A percentile compares a stretch with the other conserved stretches of the same genome.
Conservation (phyloP, 1,140 invertebrate genomes). For the Habropoda laboriosa region DNA sequence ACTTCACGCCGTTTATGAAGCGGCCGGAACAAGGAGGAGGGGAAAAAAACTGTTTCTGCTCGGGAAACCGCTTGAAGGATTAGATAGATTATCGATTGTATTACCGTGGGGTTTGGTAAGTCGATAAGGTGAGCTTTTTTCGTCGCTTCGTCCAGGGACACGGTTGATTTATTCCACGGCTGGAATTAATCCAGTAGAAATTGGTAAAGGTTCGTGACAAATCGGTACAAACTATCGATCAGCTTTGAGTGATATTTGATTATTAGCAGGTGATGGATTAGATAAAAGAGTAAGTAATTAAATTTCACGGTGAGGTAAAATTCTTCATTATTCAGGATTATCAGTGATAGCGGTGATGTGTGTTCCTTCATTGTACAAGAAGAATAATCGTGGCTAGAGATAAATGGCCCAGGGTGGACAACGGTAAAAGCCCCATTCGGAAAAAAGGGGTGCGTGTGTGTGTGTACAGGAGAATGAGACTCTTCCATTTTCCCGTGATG, state of each 20-base stretch:
- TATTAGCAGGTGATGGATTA: too few species aligned
- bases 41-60: slow-evolving; percentile 76
- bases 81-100: slow-evolving; percentile 77
- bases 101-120: slow-evolving; percentile 27
- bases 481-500: slow-evolving; percentile 55
- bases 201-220: background rate
- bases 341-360: background rate
- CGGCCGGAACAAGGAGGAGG: slow-evolving; percentile 50
- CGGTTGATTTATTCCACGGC: slow-evolving; percentile 48
- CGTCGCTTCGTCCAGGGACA: slow-evolving; percentile 13
- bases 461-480: slow-evolving; percentile 50
- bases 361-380: background rate
- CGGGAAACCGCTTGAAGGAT: slow-evolving; percentile 74
- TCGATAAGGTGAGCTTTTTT: slow-evolving; percentile 55
- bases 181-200: slow-evolving; percentile 43
- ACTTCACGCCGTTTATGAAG: slow-evolving; percentile 60
- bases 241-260: background rate
- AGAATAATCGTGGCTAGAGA: slow-evolving; percentile 36
- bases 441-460: slow-evolving; percentile 40
- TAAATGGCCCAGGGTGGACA: slow-evolving; percentile 35
- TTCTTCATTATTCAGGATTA: background rate
- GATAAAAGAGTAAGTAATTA: too few species aligned
- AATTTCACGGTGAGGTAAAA: too few species aligned
- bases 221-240: background rate
- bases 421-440: slow-evolving; percentile 55